These are phyloP conservation scores for Enteromius argenteus DNA, from an alignment of 2,797 vertebrate genomes.

Conservation along the genomic window DNA sequence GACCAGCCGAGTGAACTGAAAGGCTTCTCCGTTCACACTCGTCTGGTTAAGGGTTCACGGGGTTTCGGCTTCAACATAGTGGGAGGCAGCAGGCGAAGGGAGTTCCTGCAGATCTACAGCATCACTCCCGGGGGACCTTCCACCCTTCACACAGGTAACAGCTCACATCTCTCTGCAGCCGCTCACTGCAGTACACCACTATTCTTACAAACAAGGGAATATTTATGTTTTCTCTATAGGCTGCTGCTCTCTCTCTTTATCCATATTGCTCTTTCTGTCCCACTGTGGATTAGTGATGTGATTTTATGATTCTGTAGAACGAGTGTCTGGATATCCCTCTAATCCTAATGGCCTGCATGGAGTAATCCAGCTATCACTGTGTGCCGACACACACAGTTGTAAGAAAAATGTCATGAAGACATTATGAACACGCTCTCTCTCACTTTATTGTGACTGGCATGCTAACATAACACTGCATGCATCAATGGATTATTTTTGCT, in stretches of 20 bases:
- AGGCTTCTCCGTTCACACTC: constrained; percentile 80
- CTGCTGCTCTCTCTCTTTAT: background rate
- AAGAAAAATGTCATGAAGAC: constrained; percentile 14
- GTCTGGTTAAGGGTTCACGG: constrained; percentile 78
- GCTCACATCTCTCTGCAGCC: background rate
- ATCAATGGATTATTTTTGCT: background rate
- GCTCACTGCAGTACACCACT: background rate
- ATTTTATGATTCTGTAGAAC: constrained; percentile 50
- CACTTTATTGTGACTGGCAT: constrained; percentile 4
- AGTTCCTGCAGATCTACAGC: constrained; percentile 84
- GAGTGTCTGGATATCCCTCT: constrained; percentile 48
- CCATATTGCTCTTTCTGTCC: constrained; percentile 11
- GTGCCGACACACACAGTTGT: background rate
- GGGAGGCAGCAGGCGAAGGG: constrained; percentile 77
- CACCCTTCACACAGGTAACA: constrained; percentile 67
- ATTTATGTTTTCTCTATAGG: background rate
- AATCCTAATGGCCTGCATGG: constrained; percentile 57
- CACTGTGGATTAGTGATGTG: constrained; percentile 51
- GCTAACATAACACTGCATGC: background rate
- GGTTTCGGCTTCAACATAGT: constrained; percentile 84
- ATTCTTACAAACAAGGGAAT: background rate
- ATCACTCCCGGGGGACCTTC: constrained; percentile 79
- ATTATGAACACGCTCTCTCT: background rate
- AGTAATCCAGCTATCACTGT: constrained; percentile 51
- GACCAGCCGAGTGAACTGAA: constrained; percentile 77